A percentile compares a stretch with the other conserved stretches of the same genome.
Evolutionary conservation across 1,140 invertebrate species (phyloP).

Genomic region (Anastrepha ludens): DNA sequence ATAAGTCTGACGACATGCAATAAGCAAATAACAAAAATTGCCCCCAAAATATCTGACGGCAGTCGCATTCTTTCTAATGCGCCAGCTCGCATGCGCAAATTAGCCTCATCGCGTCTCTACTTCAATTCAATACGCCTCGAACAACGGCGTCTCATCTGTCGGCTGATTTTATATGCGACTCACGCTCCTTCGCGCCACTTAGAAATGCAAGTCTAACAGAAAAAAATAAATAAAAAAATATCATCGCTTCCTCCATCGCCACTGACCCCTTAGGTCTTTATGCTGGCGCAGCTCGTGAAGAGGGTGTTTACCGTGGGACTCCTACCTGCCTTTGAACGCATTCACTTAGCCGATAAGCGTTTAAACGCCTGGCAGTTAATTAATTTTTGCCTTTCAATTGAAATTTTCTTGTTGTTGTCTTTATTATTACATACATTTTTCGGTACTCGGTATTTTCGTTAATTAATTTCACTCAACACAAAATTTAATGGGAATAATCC

Average conservation of each 20-base stretch:
- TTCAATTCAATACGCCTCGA: background rate
- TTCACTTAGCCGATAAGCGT: constrained; percentile 38
- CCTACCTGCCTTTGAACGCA: background rate
- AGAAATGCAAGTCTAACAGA: background rate
- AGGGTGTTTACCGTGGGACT: background rate
- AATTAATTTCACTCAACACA: constrained; percentile 40
- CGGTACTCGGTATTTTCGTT: constrained; percentile 26
- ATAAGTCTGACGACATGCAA: too few relatives aligned
- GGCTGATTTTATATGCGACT: background rate
- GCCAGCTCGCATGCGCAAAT: background rate
- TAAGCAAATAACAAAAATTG: background rate
- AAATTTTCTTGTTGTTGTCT: background rate
- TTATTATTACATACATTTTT: constrained; percentile 34
- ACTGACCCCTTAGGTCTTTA: background rate
- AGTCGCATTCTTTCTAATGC: background rate
- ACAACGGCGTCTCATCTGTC: background rate
- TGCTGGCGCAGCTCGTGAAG: background rate
- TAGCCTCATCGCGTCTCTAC: background rate
- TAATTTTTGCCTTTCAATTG: constrained; percentile 47
- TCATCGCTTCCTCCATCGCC: background rate
- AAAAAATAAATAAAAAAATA: background rate
- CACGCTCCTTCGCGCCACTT: background rate
- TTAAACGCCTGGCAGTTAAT: constrained; percentile 50
- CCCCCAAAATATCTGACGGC: background rate
- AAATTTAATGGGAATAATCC: background rate